Evolutionary conservation across 2,113 vertebrate species (phyloP), one percentile per base, ranked within the genome.

Genomic region (Meriones unguiculatus): DNA sequence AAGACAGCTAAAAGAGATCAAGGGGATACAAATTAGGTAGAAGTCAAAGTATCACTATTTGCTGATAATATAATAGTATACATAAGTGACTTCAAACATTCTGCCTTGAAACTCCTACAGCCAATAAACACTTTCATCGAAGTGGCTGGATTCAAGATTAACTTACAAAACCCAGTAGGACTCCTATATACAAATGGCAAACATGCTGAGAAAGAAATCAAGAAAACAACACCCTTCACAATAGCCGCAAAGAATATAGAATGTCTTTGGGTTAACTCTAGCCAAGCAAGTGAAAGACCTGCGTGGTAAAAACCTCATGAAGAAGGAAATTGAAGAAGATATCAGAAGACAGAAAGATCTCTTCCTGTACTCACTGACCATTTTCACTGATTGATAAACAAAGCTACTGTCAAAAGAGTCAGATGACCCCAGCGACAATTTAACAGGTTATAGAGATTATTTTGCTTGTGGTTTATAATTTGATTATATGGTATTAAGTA

Each of bases 341-440:
- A 22, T 73, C n/a, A 73, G 18, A 73, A 38, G 72, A 73, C 0
- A 20, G 20, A 73, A 73, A 73, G n/a, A 3, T 8, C 18, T 73
- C 46, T 46, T 46, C 17, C n/a, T 1, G 4, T 75, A n/a, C n/a
- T 75, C 67, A 46, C 41, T 35, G 3, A 0, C 87, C 22, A n/a
- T 95, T 88, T 94, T 94, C 54, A 95, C 77, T 85, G 54, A 78
- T 57, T 30, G 15, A 41, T 84, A 65, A 93, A 9, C 11, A 69
- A 62, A 75, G 81, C 67, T 78, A 77, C n/a, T 46, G 62, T 20
- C n/a, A 14, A 59, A 62, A n/a, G 64, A 70, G 64, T 15, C n/a
- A 35, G 54, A 54, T 0, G 3, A 18, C 35, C 18, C 80, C 87
- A 65, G 20, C 35, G 18, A 75, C 24, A 84, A n/a, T 65, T 89